Conservation (phyloP, 1,140 invertebrate species). For the Chelonus insularis region DNA sequence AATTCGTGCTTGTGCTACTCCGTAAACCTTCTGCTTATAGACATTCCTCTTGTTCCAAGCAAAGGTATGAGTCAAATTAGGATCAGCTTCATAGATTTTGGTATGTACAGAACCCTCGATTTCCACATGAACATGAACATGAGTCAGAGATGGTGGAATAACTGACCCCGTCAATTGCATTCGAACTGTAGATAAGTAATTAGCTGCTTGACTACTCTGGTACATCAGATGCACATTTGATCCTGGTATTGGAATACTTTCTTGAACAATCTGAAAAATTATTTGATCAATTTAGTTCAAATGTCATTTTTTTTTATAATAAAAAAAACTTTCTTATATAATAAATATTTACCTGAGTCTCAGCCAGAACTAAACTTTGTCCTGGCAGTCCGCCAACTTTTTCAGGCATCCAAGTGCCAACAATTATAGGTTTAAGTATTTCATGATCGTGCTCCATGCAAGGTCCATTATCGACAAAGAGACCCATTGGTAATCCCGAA, state of each 20-base stretch:
- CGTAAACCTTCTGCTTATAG: slow-evolving; percentile 95
- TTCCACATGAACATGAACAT: slow-evolving; percentile 87
- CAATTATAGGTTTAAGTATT: slow-evolving; percentile 75
- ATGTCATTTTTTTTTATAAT: neutral
- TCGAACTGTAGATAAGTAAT: slow-evolving; percentile 89
- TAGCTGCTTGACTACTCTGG: slow-evolving; percentile 87
- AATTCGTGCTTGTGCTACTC: slow-evolving; percentile 81
- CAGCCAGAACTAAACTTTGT: slow-evolving; percentile 80
- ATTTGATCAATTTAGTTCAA: neutral
- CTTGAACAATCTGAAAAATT: slow-evolving; percentile 84
- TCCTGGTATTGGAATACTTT: slow-evolving; percentile 90
- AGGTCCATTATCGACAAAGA: slow-evolving; percentile 64
- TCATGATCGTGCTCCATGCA: slow-evolving; percentile 88
- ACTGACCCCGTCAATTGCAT: slow-evolving; percentile 84
- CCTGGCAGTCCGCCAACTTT: slow-evolving; percentile 82
- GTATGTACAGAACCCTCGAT: slow-evolving; percentile 90
- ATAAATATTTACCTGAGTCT: slow-evolving; percentile 87
- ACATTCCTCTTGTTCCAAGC: slow-evolving; percentile 97
- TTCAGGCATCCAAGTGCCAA: slow-evolving; percentile 83
- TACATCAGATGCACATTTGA: slow-evolving; percentile 90
- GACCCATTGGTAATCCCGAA: slow-evolving; percentile 60
- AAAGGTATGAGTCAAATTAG: slow-evolving; percentile 91
- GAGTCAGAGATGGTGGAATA: slow-evolving; percentile 78
- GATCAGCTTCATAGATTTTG: slow-evolving; percentile 93
- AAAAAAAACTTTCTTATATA: too few species aligned